Evolutionary conservation across 2,797 vertebrate species (phyloP).

Genomic region (Lagorchestes hirsutus): DNA sequence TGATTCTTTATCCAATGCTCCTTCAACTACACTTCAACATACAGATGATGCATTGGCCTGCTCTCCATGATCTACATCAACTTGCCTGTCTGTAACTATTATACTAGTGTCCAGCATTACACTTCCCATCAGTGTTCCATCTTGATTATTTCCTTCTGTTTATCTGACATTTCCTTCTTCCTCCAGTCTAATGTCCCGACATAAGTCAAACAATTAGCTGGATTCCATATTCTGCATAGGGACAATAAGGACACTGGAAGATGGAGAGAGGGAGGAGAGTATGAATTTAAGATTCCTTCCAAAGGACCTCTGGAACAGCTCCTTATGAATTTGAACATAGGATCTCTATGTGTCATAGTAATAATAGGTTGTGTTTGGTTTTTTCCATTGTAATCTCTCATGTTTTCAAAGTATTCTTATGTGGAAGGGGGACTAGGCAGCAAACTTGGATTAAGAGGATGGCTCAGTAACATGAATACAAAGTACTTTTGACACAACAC

Average conservation of each 20-base stretch:
- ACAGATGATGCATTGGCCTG: background rate
- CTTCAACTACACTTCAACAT: background rate
- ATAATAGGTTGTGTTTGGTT: background rate
- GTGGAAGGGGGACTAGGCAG: background rate
- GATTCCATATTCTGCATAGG: background rate
- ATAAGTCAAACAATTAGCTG: constrained; percentile 1
- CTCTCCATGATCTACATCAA: background rate
- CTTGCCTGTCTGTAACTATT: background rate
- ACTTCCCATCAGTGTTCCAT: background rate
- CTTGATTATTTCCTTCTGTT: background rate
- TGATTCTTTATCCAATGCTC: background rate
- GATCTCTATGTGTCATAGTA: background rate
- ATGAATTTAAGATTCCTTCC: background rate
- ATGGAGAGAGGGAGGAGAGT: background rate
- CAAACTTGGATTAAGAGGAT: background rate
- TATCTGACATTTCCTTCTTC: background rate
- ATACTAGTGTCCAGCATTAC: background rate
- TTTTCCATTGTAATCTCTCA: background rate
- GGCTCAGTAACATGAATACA: background rate
- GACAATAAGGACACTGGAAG: background rate
- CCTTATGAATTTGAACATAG: background rate
- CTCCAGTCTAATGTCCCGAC: background rate
- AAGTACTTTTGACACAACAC: background rate
- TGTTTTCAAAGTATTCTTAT: background rate
- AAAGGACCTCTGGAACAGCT: background rate